A percentile compares a stretch with the other conserved stretches of the same genome.
Conservation (phyloP, 1,140 invertebrate genomes). For the Phenacoccus solenopsis region DNA sequence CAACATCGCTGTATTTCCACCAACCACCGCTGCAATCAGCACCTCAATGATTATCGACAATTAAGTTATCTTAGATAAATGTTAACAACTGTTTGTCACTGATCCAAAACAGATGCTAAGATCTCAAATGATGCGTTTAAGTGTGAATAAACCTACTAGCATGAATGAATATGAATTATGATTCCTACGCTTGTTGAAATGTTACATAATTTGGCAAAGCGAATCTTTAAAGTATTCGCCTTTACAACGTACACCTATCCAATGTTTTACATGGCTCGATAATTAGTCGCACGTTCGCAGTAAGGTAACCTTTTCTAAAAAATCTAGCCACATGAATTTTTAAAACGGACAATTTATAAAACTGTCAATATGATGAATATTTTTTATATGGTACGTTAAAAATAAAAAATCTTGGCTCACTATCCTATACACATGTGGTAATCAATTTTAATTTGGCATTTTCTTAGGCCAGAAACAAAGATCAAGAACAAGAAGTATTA, state of each 20-base stretch:
- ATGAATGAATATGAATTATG: not conserved
- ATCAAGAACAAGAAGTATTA: slow-evolving; percentile 79
- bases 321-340: too few species aligned
- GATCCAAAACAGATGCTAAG: not conserved
- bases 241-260: not conserved
- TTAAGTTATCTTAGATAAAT: not conserved
- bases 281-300: too few species aligned
- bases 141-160: slow-evolving; percentile 4
- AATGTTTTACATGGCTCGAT: not conserved
- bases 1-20: too few species aligned
- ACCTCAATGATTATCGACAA: not conserved
- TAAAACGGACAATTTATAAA: too few species aligned
- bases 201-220: slow-evolving; percentile 6
- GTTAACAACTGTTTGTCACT: not conserved
- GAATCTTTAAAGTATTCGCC: not conserved
- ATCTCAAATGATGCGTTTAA: slow-evolving; percentile 9
- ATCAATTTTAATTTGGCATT: not conserved
- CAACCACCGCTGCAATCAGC: not conserved
- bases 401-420: not conserved
- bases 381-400: not conserved
- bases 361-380: not conserved
- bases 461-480: slow-evolving; percentile 66
- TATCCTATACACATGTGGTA: not conserved
- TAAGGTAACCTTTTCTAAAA: too few species aligned
- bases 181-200: not conserved